These are phyloP conservation scores for Prochilodus magdalenae DNA, from an alignment of 2,113 vertebrate species.

Conservation along the genomic window DNA sequence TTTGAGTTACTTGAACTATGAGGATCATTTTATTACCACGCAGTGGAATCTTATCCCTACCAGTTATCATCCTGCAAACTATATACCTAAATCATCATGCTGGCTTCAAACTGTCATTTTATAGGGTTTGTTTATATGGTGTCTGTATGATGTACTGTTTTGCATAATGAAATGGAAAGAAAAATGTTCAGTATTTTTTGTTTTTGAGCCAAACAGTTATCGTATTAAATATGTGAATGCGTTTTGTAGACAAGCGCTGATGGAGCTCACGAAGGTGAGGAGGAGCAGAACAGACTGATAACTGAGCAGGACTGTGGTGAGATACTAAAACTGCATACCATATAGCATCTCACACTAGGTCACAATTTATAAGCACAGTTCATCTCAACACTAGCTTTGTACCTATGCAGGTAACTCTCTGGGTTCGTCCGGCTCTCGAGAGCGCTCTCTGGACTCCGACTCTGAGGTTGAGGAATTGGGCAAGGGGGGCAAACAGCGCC, in stretches of 20 bases:
- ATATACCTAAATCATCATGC: too few species aligned
- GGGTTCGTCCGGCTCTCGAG: conserved; percentile 71
- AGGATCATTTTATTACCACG: too few species aligned
- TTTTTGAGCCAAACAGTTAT: too few species aligned
- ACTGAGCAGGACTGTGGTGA: conserved; percentile 74
- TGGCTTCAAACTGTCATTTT: too few species aligned
- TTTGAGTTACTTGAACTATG: too few species aligned
- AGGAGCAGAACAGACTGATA: conserved; percentile 60
- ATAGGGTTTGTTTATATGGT: too few species aligned
- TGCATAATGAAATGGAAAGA: too few species aligned
- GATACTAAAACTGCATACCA: conserved; percentile 10
- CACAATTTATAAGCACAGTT: not conserved
- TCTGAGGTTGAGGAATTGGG: conserved; percentile 82
- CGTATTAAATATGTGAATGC: too few species aligned
- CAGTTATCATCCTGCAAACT: too few species aligned
- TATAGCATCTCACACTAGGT: not conserved
- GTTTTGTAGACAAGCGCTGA: conserved; percentile 52
- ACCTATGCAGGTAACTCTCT: conserved; percentile 57
- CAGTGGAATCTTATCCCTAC: too few species aligned
- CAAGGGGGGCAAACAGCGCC: conserved; percentile 6
- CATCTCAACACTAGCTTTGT: not conserved
- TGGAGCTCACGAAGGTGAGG: conserved; percentile 58
- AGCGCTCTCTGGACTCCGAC: conserved; percentile 86
- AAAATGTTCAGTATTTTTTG: too few species aligned
- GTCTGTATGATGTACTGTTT: not conserved